These are phyloP conservation scores for Luffia ferchaultella DNA, from an alignment of 2,888 invertebrate species.

Conservation along the genomic window DNA sequence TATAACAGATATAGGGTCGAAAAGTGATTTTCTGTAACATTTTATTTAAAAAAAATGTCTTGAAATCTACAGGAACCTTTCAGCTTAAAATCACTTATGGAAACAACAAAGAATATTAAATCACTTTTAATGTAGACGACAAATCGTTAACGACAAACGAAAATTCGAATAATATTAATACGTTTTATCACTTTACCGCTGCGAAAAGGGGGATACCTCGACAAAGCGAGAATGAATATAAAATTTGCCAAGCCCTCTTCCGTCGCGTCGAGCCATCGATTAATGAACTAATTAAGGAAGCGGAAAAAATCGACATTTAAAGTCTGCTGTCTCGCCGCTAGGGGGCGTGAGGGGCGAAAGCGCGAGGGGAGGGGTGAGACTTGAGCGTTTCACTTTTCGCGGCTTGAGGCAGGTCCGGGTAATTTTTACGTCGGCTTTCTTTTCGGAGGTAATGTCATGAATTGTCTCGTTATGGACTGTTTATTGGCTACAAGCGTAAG, in stretches of 20 bases:
- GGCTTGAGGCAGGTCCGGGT: slow-evolving; percentile 55
- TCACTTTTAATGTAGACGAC: too few relatives aligned
- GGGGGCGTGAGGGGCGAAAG: slow-evolving; percentile 2
- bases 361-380: neutral
- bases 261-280: slow-evolving; percentile 23
- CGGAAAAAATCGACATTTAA: slow-evolving; percentile 33
- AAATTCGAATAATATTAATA: neutral
- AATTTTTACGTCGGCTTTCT: slow-evolving; percentile 61
- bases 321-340: slow-evolving; percentile 22
- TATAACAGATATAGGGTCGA: too few relatives aligned
- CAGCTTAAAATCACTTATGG: too few relatives aligned
- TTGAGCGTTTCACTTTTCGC: slow-evolving; percentile 20
- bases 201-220: neutral
- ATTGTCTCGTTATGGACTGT: neutral
- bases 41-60: too few relatives aligned
- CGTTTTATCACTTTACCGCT: neutral
- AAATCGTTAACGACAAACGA: neutral
- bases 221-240: neutral
- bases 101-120: too few relatives aligned
- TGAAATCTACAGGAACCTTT: too few relatives aligned
- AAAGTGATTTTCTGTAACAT: too few relatives aligned
- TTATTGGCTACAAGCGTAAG: too few relatives aligned
- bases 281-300: slow-evolving; percentile 55
- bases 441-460: neutral
- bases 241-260: neutral